Base-by-base conservation (phyloP, 2,113 vertebrate species). In the Pseudolaguvia tuberculata region DNA sequence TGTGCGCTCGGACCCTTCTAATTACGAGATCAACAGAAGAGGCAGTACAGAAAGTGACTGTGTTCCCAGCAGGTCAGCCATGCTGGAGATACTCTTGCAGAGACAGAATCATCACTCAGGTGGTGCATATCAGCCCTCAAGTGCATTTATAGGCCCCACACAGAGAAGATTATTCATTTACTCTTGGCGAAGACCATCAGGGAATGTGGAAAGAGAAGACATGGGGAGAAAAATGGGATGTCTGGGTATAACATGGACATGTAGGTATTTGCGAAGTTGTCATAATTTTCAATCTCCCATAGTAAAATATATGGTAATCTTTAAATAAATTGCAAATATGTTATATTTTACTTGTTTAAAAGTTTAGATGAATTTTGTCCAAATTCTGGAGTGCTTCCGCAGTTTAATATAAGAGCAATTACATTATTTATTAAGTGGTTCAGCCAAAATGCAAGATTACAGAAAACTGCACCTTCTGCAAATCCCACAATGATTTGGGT, bases 71-170 rank as follows among this genome's bases (percentile, higher is more conserved):
- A 96, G 94, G 91, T 97, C 95, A 87, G 94, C 92, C 88, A 91
- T 96, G 93, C 88, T 94, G 88, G 92, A 94, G 90, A 78, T 78
- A 57, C 69, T 91, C 91, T 76, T 91, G 91, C 85, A 92, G 92
- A 88, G 94, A 97, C 92, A 94, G 94, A 92, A 94, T 94, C 89
- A 94, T 98, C 89, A 94, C 94, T 91, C 95, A 97, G 92, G 94
- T 96, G 88, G 93, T 93, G 88, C 92, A 94, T 88, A 91, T 92
- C 86, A 91, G 93, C 88, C 90, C 94, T 77, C 73, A 91, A 94
- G 88, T 93, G 92, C 91, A 96, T 92, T 91, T 94, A 94, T 88
- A 93, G 94, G 86, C 92, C 93, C 53, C 94, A 94, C 90, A 98
- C 95, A 92, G 94, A 96, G 89, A 94, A 92, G 81, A 90, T 93